A percentile compares a stretch with the other conserved stretches of the same genome.
Conservation (phyloP, 2,113 vertebrate species). For the Lasiurus borealis region DNA sequence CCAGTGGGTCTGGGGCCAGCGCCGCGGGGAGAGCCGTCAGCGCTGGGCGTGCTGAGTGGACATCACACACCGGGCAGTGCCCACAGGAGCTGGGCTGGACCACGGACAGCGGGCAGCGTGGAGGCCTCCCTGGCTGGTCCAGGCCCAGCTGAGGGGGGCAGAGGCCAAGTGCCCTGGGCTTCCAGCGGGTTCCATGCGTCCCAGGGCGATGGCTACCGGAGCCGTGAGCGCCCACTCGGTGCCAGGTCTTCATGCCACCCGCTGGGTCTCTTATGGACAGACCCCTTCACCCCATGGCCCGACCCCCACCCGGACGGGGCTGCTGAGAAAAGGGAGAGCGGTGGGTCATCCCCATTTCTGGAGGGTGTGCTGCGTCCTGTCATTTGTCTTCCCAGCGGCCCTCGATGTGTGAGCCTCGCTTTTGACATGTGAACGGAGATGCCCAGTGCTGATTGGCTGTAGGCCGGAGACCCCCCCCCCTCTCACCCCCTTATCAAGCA, state of each 20-base stretch:
- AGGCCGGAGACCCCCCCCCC: accelerated
- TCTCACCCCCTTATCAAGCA: accelerated
- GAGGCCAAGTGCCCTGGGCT: neutral
- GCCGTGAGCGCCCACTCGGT: no score
- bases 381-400: neutral
- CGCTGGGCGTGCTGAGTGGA: neutral
- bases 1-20: neutral
- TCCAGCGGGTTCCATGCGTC: no score
- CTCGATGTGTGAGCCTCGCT: neutral
- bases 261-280: neutral
- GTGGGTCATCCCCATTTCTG: neutral
- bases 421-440: neutral
- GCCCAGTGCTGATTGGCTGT: accelerated
- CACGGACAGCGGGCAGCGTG: accelerated
- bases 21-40: neutral
- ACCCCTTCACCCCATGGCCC: no score
- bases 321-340: accelerated
- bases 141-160: accelerated
- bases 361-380: accelerated
- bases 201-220: no score
- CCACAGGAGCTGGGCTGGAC: neutral
- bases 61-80: neutral
- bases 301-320: accelerated
- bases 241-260: accelerated
- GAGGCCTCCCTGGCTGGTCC: neutral